Base-by-base conservation (phyloP, 1,140 invertebrate species). In the Drosophila oshimai region DNA sequence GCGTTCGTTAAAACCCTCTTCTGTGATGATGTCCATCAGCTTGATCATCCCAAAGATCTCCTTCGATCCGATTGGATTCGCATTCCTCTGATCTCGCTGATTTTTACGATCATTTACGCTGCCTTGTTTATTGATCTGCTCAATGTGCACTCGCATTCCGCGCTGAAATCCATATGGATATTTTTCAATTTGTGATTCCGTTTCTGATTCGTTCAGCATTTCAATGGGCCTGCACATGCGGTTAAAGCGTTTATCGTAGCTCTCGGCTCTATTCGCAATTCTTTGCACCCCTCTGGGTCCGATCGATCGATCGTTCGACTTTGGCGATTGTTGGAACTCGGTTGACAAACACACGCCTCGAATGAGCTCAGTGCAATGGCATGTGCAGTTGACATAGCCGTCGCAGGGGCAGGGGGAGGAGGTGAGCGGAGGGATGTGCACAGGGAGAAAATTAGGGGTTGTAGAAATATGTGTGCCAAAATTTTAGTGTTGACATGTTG, bases 321-420 rank as follows among this genome's bases (percentile, higher is more conserved):
- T 75, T 57, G 47, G 73, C 75, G 75, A 47, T 69, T 69, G 61
- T 36, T 69, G 76, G 51, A 77, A 78, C 75, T 81, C 77, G 65
- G 58, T 77, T 77, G 76, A 78, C 75, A 78, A 74, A 78, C 41
- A 74, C 78, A 81, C 72, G 58, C 50, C 67, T 31, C 62, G 58
- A 79, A 84, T 84, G 79, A 84, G 79, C 79, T 84, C 79, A 84
- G 75, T 86, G 80, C 81, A 87, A 58, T 80, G 80, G 80, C 81
- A 86, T 86, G 76, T 65, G 61, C 81, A 76, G 75, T 86, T 75
- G 75, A 64, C 62, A 84, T 46, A 53, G 54, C 20, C 9, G 18
- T 7, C 6, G 33, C n/a, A n/a, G n/a, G n/a, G n/a, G n/a, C n/a
- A n/a, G n/a, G 18, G 9, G 15, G 45, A 6, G 7, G 17, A 17